These are phyloP conservation scores for Drosophila micromelanica DNA, from an alignment of 1,140 invertebrate genomes.

Conservation along the genomic window DNA sequence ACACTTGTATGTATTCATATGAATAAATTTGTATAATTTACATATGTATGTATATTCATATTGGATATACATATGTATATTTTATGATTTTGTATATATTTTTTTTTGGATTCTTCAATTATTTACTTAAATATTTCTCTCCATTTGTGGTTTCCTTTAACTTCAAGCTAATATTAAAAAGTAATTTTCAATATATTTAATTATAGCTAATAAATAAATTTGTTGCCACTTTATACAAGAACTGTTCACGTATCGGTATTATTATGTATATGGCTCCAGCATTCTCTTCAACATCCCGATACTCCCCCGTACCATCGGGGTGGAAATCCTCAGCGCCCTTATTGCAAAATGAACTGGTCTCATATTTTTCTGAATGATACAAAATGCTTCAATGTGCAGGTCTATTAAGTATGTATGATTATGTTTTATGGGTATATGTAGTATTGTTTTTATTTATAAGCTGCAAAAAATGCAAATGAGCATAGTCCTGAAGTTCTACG, in stretches of 20 bases:
- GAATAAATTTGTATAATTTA: constrained; percentile 53
- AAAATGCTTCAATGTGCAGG: constrained; percentile 30
- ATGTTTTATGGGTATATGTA: constrained; percentile 50
- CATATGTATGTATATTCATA: constrained; percentile 36
- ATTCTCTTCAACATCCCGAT: constrained; percentile 4
- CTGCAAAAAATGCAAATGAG: constrained; percentile 36
- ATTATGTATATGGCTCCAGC: constrained; percentile 39
- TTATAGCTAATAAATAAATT: constrained; percentile 79
- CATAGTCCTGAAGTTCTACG: constrained; percentile 26
- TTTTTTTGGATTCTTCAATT: constrained; percentile 37
- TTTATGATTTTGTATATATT: constrained; percentile 35
- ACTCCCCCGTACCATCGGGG: constrained; percentile 8
- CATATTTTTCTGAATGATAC: not conserved
- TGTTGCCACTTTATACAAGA: constrained; percentile 72
- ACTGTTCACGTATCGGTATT: constrained; percentile 56
- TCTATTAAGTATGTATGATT: constrained; percentile 50
- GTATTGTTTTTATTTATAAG: constrained; percentile 54
- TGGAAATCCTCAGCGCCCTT: constrained; percentile 6
- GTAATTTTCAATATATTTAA: constrained; percentile 71
- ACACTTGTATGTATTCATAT: constrained; percentile 48
- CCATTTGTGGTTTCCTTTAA: constrained; percentile 27
- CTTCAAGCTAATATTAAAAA: constrained; percentile 74
- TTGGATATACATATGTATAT: constrained; percentile 25
- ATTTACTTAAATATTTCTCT: constrained; percentile 48
- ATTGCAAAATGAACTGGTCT: constrained; percentile 10